Evolutionary conservation across 2,113 vertebrate species (phyloP).

Genomic region (Apteryx mantelli): DNA sequence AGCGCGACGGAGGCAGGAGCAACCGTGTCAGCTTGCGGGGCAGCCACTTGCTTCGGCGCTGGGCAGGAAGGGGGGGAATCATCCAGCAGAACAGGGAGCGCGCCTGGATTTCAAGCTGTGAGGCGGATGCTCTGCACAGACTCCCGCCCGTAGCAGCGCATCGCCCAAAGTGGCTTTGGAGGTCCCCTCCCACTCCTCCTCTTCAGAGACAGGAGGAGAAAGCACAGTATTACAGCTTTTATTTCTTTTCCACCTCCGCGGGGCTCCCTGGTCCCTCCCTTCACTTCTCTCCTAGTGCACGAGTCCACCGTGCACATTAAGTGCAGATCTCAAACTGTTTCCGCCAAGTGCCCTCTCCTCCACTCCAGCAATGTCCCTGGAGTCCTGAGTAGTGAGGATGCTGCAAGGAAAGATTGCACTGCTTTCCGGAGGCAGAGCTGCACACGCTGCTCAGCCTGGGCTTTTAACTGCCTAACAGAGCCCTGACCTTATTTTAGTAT

Average conservation of each 20-base stretch:
- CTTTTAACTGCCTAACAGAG: not conserved
- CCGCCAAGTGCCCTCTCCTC: not conserved
- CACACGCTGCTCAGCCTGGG: not conserved
- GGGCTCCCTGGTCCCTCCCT: not conserved
- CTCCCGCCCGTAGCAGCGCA: not conserved
- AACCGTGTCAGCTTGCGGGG: not conserved
- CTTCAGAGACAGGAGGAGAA: not conserved
- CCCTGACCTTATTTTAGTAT: not conserved
- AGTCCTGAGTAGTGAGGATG: not conserved
- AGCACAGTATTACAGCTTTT: not conserved
- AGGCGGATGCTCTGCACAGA: not conserved
- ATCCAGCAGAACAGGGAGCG: not conserved
- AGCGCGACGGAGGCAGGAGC: not conserved
- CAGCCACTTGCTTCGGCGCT: not conserved
- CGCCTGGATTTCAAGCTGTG: not conserved
- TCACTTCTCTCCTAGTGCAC: not conserved
- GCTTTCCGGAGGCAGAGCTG: not conserved
- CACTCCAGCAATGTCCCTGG: not conserved
- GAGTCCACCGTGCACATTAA: not conserved
- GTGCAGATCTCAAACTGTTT: not conserved
- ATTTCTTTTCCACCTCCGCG: not conserved
- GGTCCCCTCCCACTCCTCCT: conserved; percentile 37
- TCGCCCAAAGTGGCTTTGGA: not conserved
- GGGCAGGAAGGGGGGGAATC: not conserved
- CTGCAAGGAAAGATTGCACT: not conserved